phyloP scores from a whole-genome alignment of 2,113 vertebrate species.

The Cranoglanis bouderius region DNA sequence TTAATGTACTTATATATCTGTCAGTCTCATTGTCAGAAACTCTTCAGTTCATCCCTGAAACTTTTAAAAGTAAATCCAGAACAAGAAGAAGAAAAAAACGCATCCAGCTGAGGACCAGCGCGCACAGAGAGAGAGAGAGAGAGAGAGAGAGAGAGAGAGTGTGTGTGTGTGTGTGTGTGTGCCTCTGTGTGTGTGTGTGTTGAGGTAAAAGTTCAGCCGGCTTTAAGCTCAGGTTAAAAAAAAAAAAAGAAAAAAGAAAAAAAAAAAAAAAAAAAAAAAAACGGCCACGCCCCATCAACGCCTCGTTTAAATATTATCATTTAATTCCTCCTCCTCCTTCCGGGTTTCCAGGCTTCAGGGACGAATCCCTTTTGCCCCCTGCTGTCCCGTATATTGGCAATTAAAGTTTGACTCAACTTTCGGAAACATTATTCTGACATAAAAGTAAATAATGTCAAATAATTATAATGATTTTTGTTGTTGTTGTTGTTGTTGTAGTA shows the following conservation, averaged over 20 bases:
- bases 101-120: constrained; percentile 10
- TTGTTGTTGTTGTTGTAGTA: background rate
- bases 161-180: background rate
- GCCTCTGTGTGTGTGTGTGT: background rate
- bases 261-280: background rate
- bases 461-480: too few relatives aligned
- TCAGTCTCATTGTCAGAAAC: background rate
- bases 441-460: background rate
- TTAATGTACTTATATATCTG: background rate
- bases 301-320: constrained; percentile 65
- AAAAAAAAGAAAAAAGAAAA: too few relatives aligned
- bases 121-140: too few relatives aligned
- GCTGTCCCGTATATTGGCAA: constrained; percentile 76
- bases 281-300: constrained; percentile 58
- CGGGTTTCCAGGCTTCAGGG: constrained; percentile 52
- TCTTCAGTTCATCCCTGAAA: constrained; percentile 10
- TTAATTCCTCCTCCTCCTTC: constrained; percentile 26
- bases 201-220: constrained; percentile 28
- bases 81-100: background rate
- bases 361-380: constrained; percentile 78
- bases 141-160: too few relatives aligned
- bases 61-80: constrained; percentile 10
- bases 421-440: background rate
- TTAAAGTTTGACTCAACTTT: background rate
- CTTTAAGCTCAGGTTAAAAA: constrained; percentile 69